Evolutionary conservation across 2,797 vertebrate species (phyloP).

Genomic region (Myotis vivesi): DNA sequence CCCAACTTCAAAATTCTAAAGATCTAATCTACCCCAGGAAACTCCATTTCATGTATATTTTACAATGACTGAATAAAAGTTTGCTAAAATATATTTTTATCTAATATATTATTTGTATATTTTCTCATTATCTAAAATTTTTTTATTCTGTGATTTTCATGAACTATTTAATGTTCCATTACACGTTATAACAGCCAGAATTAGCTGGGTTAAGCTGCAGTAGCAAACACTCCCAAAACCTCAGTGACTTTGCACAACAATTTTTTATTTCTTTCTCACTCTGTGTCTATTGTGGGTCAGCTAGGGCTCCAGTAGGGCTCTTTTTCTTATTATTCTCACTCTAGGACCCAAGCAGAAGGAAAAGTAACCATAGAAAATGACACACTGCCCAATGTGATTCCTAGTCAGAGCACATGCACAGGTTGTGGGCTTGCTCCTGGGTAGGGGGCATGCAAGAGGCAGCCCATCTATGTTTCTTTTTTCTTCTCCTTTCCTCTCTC

Average conservation of each 20-base stretch:
- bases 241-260: neutral
- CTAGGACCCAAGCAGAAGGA: neutral
- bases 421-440: neutral
- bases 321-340: neutral
- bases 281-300: neutral
- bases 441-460: neutral
- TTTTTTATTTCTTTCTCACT: neutral
- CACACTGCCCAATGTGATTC: neutral
- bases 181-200: neutral
- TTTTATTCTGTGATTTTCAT: neutral
- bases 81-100: neutral
- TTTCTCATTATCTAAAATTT: constrained; percentile 17
- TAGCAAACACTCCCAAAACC: neutral
- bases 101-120: neutral
- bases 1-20: constrained; percentile 32
- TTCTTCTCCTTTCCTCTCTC: neutral
- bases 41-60: neutral
- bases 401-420: neutral
- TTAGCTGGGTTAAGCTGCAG: neutral
- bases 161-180: neutral
- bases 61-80: neutral
- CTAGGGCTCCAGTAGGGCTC: neutral
- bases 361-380: neutral
- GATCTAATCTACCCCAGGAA: neutral
- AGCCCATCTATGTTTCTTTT: neutral